Evolutionary conservation across 2,888 invertebrate genomes (phyloP), one percentile per base, ranked within the genome.

Genomic region (Drepana falcataria): DNA sequence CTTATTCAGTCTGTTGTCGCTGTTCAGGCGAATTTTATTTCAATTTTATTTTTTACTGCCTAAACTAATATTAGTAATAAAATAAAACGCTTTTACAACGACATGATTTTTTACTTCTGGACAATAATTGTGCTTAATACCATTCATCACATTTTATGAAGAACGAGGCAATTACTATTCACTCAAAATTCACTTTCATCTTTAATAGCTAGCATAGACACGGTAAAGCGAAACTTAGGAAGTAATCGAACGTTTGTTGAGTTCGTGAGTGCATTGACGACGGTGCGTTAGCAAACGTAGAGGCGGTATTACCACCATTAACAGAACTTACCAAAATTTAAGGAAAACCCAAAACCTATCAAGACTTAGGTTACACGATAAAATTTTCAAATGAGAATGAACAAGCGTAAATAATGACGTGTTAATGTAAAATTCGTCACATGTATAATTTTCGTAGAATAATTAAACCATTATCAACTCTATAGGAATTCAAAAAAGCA

Each of bases 161-260:
- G 7, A 41, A 33, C 41, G 40, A 41, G 35, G 49, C 49, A 44
- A 54, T 54, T 52, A 35, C n/a, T 53, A 41, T 53, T 48, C 35
- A 40, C 3, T 44, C 44, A 54, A 54, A 65, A 66, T 59, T 56
- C 61, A 75, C 75, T 77, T 79, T 78, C 77, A 76, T 79, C 75
- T 76, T 77, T 71, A 35, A 51, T 41, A 62, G 72, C 64, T 58
- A 64, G 59, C 53, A 58, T 58, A 58, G 65, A 65, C 65, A 73
- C 55, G 59, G 65, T 72, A 75, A 80, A 81, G 76, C 72, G 67
- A 77, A 79, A 79, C 72, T 64, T 72, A 77, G 79, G 78, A 83
- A 83, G 77, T 75, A 79, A 79, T 77, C 64, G 71, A 66, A 67
- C 59, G 64, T 58, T 51, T 40, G 33, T 58, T 53, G 55, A 64